Percentiles rank a stretch among this genome's conserved stretches.
These are phyloP conservation scores for Boleophthalmus pectinirostris DNA, from an alignment of 2,113 vertebrate species.

Conservation along the genomic window DNA sequence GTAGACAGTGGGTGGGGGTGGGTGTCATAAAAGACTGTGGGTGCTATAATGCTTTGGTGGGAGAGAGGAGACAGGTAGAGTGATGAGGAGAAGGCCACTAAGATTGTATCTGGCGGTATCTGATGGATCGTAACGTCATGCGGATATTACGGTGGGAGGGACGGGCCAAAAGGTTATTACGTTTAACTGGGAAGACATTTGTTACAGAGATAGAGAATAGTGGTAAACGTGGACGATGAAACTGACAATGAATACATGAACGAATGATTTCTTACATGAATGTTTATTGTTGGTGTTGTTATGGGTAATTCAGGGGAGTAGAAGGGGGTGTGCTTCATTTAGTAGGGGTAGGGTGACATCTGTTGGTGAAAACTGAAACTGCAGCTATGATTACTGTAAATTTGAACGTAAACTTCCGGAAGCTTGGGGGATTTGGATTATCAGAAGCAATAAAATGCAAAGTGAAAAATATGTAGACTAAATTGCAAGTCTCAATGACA, in stretches of 20 bases:
- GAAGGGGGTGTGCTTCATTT: neutral
- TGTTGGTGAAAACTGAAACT: constrained; percentile 44
- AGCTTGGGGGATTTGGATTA: neutral
- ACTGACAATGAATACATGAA: neutral
- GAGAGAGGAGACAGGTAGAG: constrained; percentile 37
- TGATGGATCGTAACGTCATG: constrained; percentile 56
- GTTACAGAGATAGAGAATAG: neutral
- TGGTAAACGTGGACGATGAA: constrained; percentile 18
- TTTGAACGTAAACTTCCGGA: neutral
- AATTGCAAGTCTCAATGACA: too few species aligned
- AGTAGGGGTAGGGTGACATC: constrained; percentile 46
- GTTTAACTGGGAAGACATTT: constrained; percentile 38
- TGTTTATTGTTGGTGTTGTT: neutral
- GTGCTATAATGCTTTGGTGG: constrained; percentile 19
- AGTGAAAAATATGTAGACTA: too few species aligned
- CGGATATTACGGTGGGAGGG: constrained; percentile 58
- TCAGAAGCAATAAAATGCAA: neutral
- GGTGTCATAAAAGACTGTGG: constrained; percentile 39
- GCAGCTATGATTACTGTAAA: neutral
- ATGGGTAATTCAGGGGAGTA: neutral
- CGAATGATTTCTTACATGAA: neutral
- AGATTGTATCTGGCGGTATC: constrained; percentile 53
- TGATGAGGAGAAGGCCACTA: constrained; percentile 19
- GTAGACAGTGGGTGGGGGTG: constrained; percentile 9
- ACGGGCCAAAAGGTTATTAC: constrained; percentile 18